phyloP scores from a whole-genome alignment of 2,113 vertebrate genomes.

The Petrocephalus zakoni region DNA sequence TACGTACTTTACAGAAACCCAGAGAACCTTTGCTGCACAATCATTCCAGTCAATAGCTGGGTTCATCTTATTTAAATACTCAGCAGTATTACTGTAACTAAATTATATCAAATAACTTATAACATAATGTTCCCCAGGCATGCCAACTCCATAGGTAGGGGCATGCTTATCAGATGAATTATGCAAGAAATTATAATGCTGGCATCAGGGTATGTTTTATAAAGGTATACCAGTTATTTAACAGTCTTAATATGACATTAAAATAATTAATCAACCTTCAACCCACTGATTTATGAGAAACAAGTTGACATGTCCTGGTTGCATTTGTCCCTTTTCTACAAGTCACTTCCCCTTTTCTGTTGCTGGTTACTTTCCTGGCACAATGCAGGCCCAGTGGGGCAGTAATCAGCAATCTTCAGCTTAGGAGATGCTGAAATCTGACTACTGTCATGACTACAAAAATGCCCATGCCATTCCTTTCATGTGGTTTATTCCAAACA shows the following conservation, averaged over 20 bases:
- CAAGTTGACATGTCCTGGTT: not conserved
- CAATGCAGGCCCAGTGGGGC: not conserved
- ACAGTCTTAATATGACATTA: not conserved
- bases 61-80: not conserved
- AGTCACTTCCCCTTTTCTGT: not conserved
- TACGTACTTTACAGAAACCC: not conserved
- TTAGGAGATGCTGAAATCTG: not conserved
- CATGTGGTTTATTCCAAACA: not conserved
- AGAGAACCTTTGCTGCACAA: not conserved
- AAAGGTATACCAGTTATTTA: not conserved
- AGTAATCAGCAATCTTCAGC: not conserved
- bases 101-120: not conserved
- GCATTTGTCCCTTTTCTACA: not conserved
- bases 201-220: not conserved
- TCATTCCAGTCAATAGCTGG: not conserved
- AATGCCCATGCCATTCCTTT: not conserved
- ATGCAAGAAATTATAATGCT: not conserved
- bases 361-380: not conserved
- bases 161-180: not conserved
- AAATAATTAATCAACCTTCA: not conserved
- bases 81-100: not conserved
- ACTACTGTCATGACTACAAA: not conserved
- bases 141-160: not conserved
- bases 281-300: conserved; percentile 9
- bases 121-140: not conserved